These are phyloP conservation scores for Buteo buteo DNA, from an alignment of 2,113 vertebrate genomes.

Conservation along the genomic window DNA sequence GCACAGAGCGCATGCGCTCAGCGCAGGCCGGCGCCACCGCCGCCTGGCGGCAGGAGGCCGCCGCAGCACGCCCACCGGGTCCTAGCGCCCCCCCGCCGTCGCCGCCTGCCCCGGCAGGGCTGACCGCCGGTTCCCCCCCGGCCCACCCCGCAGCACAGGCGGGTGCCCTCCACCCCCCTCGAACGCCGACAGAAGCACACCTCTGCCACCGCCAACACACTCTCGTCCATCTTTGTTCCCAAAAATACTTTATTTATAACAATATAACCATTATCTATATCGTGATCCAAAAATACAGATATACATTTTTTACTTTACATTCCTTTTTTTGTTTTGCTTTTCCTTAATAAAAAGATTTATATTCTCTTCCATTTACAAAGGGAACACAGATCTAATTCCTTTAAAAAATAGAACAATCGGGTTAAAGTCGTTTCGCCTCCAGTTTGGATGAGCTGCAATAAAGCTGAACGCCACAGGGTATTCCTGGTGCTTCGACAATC, in stretches of 20 bases:
- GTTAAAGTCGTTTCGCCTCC: slow-evolving; percentile 14
- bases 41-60: too few species aligned
- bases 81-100: too few species aligned
- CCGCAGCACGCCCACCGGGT: too few species aligned
- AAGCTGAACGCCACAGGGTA: slow-evolving; percentile 3
- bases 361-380: slow-evolving; percentile 66
- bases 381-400: slow-evolving; percentile 28
- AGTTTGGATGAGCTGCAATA: slow-evolving; percentile 9
- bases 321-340: not conserved
- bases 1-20: too few species aligned
- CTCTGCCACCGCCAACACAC: not conserved
- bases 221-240: not conserved
- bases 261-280: slow-evolving; percentile 72
- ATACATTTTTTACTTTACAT: slow-evolving; percentile 67
- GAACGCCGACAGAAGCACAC: not conserved
- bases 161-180: too few species aligned
- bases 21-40: too few species aligned
- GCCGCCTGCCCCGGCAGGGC: too few species aligned
- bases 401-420: slow-evolving; percentile 14
- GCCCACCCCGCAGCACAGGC: too few species aligned
- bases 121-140: too few species aligned
- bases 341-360: slow-evolving; percentile 68
- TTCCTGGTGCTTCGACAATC: not conserved
- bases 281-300: slow-evolving; percentile 81
- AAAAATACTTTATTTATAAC: slow-evolving; percentile 83